These are phyloP conservation scores for Acropternis orthonyx DNA, from an alignment of 2,797 vertebrate genomes.

Conservation along the genomic window DNA sequence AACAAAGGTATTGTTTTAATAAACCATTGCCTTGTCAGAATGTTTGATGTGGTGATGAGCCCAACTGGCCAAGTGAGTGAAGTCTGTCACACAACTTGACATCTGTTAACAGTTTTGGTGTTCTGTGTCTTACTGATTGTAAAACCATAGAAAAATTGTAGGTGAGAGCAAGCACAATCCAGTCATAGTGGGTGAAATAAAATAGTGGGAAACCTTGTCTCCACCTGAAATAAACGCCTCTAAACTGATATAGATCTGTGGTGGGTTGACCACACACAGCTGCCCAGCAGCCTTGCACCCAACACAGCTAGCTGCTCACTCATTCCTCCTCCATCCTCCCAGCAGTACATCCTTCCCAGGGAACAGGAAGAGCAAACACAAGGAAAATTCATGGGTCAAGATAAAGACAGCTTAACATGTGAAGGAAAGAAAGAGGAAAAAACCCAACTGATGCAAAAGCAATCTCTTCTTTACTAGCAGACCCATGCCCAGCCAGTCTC, in stretches of 20 bases:
- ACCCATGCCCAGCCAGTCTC: not conserved
- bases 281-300: not conserved
- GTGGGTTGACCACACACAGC: not conserved
- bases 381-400: not conserved
- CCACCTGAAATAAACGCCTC: not conserved
- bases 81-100: not conserved
- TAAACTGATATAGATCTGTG: not conserved
- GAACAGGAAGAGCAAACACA: not conserved
- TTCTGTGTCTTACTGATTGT: not conserved
- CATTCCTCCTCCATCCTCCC: not conserved
- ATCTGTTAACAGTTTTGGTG: not conserved
- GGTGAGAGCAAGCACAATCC: not conserved
- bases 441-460: not conserved
- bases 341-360: not conserved
- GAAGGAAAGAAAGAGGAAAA: not conserved
- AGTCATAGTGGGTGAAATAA: not conserved
- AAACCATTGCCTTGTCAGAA: not conserved
- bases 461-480: not conserved
- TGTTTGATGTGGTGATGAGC: not conserved
- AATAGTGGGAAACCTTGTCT: not conserved
- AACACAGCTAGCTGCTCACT: not conserved
- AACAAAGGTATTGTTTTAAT: conserved; percentile 79
- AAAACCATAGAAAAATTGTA: not conserved
- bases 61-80: not conserved
- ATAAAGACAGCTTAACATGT: not conserved